Percentiles rank a stretch among this genome's conserved stretches.
Evolutionary conservation across 2,888 invertebrate genomes (phyloP).

Genomic region (Drosophila sordidapex): DNA sequence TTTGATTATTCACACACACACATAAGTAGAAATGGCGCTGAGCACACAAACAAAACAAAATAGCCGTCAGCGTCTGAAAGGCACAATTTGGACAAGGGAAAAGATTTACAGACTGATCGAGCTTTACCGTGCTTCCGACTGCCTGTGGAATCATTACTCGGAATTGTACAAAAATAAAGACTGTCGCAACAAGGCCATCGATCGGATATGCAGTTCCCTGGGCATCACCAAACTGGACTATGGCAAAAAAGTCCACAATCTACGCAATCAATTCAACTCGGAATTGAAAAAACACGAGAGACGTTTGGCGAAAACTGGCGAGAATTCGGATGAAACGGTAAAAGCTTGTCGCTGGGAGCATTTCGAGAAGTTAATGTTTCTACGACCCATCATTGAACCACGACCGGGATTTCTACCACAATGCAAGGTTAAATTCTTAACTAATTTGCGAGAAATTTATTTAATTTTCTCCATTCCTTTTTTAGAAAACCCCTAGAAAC

Average conservation of each 20-base stretch:
- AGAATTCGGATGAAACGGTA: slow-evolving; percentile 16
- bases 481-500: slow-evolving; percentile 41
- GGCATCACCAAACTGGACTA: slow-evolving; percentile 81
- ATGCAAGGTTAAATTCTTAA: slow-evolving; percentile 41
- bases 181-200: slow-evolving; percentile 79
- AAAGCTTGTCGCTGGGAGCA: slow-evolving; percentile 83
- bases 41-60: slow-evolving; percentile 21
- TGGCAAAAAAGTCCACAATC: slow-evolving; percentile 83
- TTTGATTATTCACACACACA: background rate
- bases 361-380: slow-evolving; percentile 82
- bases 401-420: slow-evolving; percentile 76
- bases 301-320: slow-evolving; percentile 72
- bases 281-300: slow-evolving; percentile 83
- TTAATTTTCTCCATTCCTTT: background rate
- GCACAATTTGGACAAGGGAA: slow-evolving; percentile 81
- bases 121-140: slow-evolving; percentile 81
- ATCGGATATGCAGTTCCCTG: slow-evolving; percentile 74
- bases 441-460: background rate
- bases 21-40: slow-evolving; percentile 38
- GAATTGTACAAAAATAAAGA: slow-evolving; percentile 82
- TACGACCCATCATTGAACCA: slow-evolving; percentile 81
- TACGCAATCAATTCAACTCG: slow-evolving; percentile 84
- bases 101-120: slow-evolving; percentile 81
- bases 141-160: slow-evolving; percentile 83
- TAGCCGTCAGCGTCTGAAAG: slow-evolving; percentile 47